Base-by-base conservation (phyloP, 2,888 invertebrate genomes). In the Drosophila diplacantha region DNA sequence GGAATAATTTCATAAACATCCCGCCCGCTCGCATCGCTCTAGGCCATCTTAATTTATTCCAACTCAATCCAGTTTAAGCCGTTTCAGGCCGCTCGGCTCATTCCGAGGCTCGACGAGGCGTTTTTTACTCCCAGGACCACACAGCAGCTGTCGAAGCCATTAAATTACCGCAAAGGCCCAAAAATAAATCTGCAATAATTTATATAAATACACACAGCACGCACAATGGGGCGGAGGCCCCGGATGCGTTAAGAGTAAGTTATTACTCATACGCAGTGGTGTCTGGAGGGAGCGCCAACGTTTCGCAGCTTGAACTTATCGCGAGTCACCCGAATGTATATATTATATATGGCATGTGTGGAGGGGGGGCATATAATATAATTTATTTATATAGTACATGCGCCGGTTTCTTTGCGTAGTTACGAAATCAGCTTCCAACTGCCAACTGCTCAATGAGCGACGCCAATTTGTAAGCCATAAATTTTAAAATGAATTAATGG, bases 401-500 rank as follows among this genome's bases (percentile, higher is more conserved):
- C 29, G 18, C 18, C 44, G 41, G 11, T 16, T 24, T 26, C 24
- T n/a, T 53, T 18, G 11, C 11, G 16, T 26, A 49, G 49, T 34
- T 26, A 16, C 29, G n/a, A 54, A 54, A 35, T 35, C 35, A n/a
- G 53, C 18, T 24, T 18, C 32, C 57, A 34, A 39, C 22, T 16
- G 46, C 32, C 20, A 22, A 22, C 22, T 37, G 32, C 46, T 32
- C 59, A 81, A 66, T 67, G 66, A 76, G 71, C 64, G 57, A 31
- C 49, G 64, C 60, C 60, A 79, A 82, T 79, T 78, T 84, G 81
- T 84, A 70, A 66, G 83, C 81, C 67, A 83, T 84, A 83, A 77
- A 83, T 81, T 83, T 67, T 61, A 77, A 77, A 79, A 68, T 81
- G 75, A 79, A 84, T 84, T 79, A 84, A 79, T 84, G 81, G 75